Evolutionary conservation across 1,140 invertebrate species (phyloP), one percentile per base, ranked within the genome.

Genomic region (Drosophila mauritiana): DNA sequence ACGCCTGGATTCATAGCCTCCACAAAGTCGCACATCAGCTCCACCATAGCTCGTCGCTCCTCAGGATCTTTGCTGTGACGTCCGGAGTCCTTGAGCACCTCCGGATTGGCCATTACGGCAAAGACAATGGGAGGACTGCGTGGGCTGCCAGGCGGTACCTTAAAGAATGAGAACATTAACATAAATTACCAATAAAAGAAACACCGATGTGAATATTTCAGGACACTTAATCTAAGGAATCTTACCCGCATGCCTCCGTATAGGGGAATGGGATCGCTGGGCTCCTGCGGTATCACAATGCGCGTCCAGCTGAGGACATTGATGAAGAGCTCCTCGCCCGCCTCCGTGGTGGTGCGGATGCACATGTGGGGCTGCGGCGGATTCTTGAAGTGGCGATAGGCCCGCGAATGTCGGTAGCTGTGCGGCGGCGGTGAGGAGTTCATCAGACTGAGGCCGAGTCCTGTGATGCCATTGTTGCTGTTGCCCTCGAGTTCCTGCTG

Each of bases 361-460:
- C 95, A 96, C 95, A 96, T 96, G 89, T 96, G 95, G 25, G 95
- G 95, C 64, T 96, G 95, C 6, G 95, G 95, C 58, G 95, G 95
- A 86, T 95, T 95, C 86, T 95, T 95, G 67, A 96, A 95, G 73
- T 94, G 93, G 52, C 94, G 93, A 88, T 94, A 94, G 51, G 93
- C 93, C 73, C 93, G 92, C 36, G 93, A 94, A 46, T 92, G 92
- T 25, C 94, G 92, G 56, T 92, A 92, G 58, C 91, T 92, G 55
- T 92, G 91, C 12, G 91, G 91, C 20, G 91, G 91, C 20, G 91
- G 91, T 4, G 91, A 92, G 25, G 89, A 80, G 58, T 92, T 91
- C 80, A 92, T 91, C 51, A 92, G 63, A 15, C 84, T 72, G 12
- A 88, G 36, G 0, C 84, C 84, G 42, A 88, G 31, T 17, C 86